Base-by-base conservation (phyloP, 2,888 invertebrate genomes). In the Ophioninae sp. region DNA sequence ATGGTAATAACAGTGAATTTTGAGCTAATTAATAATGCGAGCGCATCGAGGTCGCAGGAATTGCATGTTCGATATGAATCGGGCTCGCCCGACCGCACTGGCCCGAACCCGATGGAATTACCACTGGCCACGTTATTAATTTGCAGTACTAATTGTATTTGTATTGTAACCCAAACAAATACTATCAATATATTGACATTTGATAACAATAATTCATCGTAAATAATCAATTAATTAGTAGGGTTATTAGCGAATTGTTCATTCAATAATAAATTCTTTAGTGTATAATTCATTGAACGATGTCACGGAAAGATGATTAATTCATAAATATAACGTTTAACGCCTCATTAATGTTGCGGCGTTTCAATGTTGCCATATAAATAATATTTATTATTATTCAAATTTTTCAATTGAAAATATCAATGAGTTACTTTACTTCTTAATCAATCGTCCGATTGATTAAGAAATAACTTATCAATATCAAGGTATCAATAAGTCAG, bases 11-110 rank as follows among this genome's bases (percentile, higher is more conserved):
- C 39, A 50, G 44, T 78, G 21, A 78, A 50, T 57, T 79, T 6
- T 41, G 65, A 59, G 72, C 64, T 79, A 50, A 69, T 65, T 64
- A 56, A 72, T 37, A 64, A 59, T 59, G 44, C 79, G 59, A 67
- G 21, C 44, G 41, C 59, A 73, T 17, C 67, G 59, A 76, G 57
- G 21, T 79, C 72, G 30, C 57, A n/a, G 10, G 39, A 44, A 23
- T 68, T 44, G 50, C 50, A 50, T 50, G 50, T 50, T 39, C 44
- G 21, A 59, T 21, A 2, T 1, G 59, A 59, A 21, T 59, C 13
- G 21, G 6, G 30, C 20, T 65, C 41, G 65, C 41, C 17, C 50
- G 41, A 17, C 44, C 21, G 68, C 44, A 21, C 13, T 44, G 41
- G 10, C 44, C 10, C 50, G 17, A 50, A 50, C 13, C 13, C 13